Percentiles rank a stretch among this genome's conserved stretches.
Conservation (phyloP, 2,797 vertebrate species). For the Amblyopsis hoosieri region DNA sequence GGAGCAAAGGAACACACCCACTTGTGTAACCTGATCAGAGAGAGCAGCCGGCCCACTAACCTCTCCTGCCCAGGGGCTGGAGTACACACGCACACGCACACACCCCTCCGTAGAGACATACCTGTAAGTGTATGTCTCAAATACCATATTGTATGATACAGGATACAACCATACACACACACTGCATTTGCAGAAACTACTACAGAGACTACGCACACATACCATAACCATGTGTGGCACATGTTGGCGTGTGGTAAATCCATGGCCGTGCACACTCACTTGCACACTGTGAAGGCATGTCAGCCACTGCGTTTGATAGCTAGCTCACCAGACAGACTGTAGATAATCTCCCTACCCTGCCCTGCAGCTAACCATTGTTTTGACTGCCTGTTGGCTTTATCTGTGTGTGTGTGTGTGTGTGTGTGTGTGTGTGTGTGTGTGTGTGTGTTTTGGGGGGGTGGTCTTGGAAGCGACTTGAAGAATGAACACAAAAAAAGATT, state of each 20-base stretch:
- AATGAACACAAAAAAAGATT: conserved; percentile 44
- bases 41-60: conserved; percentile 68
- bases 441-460: background rate
- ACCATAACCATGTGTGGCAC: conserved; percentile 3
- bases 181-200: background rate
- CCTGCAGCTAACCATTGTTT: conserved; percentile 44
- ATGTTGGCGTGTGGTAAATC: too few species aligned
- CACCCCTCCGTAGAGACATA: conserved; percentile 10
- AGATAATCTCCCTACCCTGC: conserved; percentile 4
- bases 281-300: conserved; percentile 13
- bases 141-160: conserved; percentile 7
- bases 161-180: conserved; percentile 15
- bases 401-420: conserved; percentile 31
- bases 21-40: conserved; percentile 81
- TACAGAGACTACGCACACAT: background rate
- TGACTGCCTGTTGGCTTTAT: conserved; percentile 54
- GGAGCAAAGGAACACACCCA: conserved; percentile 78
- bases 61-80: conserved; percentile 62
- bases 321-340: conserved; percentile 23
- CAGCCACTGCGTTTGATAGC: conserved; percentile 2
- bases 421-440: conserved; percentile 28
- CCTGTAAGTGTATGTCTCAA: background rate
- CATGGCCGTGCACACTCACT: background rate
- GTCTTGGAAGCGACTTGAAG: conserved; percentile 28
- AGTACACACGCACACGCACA: conserved; percentile 30